Conservation (phyloP, 2,888 invertebrate genomes). For the Oconnorella tubifera region DNA sequence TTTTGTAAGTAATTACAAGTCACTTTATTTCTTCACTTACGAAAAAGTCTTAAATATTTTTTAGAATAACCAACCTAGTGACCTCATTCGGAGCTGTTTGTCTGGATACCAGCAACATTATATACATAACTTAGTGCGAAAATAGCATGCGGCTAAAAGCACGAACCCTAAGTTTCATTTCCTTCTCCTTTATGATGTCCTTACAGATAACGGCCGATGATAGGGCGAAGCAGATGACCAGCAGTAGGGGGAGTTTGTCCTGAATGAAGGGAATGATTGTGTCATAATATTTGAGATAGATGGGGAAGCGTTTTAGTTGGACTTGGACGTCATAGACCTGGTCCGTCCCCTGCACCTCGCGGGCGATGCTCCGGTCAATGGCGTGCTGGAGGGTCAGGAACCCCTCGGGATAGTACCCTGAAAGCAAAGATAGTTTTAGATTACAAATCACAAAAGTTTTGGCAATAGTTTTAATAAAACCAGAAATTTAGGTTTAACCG, state of each 20-base stretch:
- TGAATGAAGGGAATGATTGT: background rate
- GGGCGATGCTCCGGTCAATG: constrained; percentile 5
- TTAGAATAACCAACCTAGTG: no score
- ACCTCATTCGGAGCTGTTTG: no score
- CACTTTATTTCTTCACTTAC: no score
- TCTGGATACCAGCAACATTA: no score
- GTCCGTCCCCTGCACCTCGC: background rate
- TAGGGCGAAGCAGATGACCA: constrained; percentile 74
- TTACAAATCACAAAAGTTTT: no score
- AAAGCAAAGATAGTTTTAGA: no score
- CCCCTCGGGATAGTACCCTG: constrained; percentile 2
- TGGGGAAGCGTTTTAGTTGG: constrained; percentile 3
- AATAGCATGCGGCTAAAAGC: no score
- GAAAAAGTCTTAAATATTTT: no score
- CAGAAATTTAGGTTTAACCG: no score
- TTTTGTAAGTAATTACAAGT: no score
- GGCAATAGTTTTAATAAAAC: no score
- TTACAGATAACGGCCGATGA: constrained; percentile 72
- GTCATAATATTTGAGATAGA: background rate
- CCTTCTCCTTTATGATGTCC: constrained; percentile 70
- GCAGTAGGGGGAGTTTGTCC: constrained; percentile 64
- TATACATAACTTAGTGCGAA: no score
- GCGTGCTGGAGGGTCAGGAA: constrained; percentile 8
- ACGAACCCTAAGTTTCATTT: constrained; percentile 68
- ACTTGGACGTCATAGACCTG: background rate